phyloP scores from a whole-genome alignment of 1,140 invertebrate genomes.

The Oedothorax gibbosus region DNA sequence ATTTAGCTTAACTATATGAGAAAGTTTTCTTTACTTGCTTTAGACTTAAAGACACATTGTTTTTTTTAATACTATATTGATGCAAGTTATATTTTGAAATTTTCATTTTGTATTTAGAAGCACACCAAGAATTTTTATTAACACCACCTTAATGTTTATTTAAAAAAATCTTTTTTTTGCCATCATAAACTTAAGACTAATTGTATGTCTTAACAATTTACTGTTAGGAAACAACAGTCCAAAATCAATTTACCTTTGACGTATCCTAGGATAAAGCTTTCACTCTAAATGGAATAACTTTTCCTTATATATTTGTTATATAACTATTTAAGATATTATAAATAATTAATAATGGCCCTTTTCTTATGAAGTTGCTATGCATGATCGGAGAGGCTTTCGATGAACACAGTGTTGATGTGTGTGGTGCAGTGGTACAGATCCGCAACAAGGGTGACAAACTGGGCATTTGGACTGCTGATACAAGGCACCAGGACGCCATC shows the following conservation, averaged over 20 bases:
- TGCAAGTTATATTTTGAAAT: background rate
- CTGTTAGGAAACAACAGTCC: too few relatives aligned
- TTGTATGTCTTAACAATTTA: too few relatives aligned
- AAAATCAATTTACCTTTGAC: background rate
- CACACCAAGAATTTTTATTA: too few relatives aligned
- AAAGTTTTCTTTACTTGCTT: too few relatives aligned
- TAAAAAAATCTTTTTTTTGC: too few relatives aligned
- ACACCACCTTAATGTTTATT: too few relatives aligned
- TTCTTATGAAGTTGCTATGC: slow-evolving; percentile 77
- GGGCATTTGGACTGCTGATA: slow-evolving; percentile 92
- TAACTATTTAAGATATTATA: background rate
- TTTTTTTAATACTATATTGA: too few relatives aligned
- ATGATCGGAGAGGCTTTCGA: slow-evolving; percentile 97
- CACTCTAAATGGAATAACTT: background rate
- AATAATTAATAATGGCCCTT: background rate
- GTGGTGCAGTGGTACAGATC: slow-evolving; percentile 94
- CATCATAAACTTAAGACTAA: too few relatives aligned
- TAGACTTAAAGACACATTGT: too few relatives aligned
- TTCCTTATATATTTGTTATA: background rate
- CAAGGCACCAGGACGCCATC: slow-evolving; percentile 79
- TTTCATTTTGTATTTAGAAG: too few relatives aligned
- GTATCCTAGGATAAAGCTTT: background rate
- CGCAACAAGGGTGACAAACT: slow-evolving; percentile 93
- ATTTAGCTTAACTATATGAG: too few relatives aligned
- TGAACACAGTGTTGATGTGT: slow-evolving; percentile 90